These are phyloP conservation scores for Phymorhynchus buccinoides DNA, from an alignment of 1,140 invertebrate species.

Conservation along the genomic window DNA sequence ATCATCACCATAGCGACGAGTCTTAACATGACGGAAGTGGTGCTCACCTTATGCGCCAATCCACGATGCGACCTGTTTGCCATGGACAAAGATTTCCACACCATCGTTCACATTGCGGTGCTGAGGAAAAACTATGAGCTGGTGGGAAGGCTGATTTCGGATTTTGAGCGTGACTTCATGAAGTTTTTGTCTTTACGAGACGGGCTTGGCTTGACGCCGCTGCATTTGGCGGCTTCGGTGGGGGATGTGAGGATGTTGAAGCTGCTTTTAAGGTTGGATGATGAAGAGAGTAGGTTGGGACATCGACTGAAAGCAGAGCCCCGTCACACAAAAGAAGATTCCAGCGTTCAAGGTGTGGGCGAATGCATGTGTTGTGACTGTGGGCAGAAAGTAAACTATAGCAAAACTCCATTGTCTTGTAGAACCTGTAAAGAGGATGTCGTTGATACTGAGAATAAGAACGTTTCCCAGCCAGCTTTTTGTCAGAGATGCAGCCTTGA, in stretches of 20 bases:
- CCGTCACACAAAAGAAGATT: not conserved
- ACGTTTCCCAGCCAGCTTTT: too few relatives aligned
- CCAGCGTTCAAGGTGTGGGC: not conserved
- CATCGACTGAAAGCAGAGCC: not conserved
- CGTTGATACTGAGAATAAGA: too few relatives aligned
- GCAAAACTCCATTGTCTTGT: too few relatives aligned
- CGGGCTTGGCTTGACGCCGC: not conserved
- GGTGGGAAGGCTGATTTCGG: not conserved
- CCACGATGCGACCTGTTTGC: constrained; percentile 1
- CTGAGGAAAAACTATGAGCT: not conserved
- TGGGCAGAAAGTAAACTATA: too few relatives aligned
- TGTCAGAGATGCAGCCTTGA: too few relatives aligned
- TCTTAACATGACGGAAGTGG: not conserved
- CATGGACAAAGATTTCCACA: not conserved
- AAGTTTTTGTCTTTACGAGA: not conserved
- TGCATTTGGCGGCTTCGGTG: not conserved
- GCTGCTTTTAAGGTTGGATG: not conserved
- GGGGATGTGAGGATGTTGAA: not conserved
- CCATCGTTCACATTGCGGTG: not conserved
- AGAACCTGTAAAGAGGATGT: too few relatives aligned
- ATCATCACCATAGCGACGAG: not conserved
- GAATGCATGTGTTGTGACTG: too few relatives aligned
- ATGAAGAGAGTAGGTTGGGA: not conserved
- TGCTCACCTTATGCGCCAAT: not conserved
- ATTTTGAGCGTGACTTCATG: not conserved